A percentile compares a stretch with the other conserved stretches of the same genome.
Evolutionary conservation across 2,888 invertebrate genomes (phyloP).

Genomic region (Drosophila yooni): DNA sequence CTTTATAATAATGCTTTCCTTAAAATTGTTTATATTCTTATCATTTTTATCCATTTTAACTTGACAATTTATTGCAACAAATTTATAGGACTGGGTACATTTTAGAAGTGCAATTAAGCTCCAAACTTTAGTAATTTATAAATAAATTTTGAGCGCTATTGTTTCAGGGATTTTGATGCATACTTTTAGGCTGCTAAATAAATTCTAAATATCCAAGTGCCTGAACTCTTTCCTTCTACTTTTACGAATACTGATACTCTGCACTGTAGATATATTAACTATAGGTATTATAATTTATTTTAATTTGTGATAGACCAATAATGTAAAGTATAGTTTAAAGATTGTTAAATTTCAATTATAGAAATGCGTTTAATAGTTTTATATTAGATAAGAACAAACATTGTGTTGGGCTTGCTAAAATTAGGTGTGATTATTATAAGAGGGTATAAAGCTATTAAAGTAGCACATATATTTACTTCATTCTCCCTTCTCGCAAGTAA

Average conservation of each 20-base stretch:
- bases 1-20: background rate
- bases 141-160: background rate
- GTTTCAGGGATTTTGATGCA: background rate
- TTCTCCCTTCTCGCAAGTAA: background rate
- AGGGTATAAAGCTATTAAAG: background rate
- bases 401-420: background rate
- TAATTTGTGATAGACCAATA: background rate
- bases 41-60: background rate
- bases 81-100: background rate
- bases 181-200: slow-evolving; percentile 33
- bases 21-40: background rate
- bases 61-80: background rate
- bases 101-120: background rate
- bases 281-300: background rate
- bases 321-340: background rate
- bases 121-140: background rate
- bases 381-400: background rate
- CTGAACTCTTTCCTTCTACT: background rate
- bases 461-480: background rate
- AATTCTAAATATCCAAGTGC: background rate
- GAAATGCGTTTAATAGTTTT: background rate
- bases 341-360: background rate
- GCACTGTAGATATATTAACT: background rate
- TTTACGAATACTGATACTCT: background rate
- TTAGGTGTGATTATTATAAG: background rate